A percentile compares a stretch with the other conserved stretches of the same genome.
phyloP scores from a whole-genome alignment of 1,140 invertebrate genomes.

The Nixonia krombeini region DNA sequence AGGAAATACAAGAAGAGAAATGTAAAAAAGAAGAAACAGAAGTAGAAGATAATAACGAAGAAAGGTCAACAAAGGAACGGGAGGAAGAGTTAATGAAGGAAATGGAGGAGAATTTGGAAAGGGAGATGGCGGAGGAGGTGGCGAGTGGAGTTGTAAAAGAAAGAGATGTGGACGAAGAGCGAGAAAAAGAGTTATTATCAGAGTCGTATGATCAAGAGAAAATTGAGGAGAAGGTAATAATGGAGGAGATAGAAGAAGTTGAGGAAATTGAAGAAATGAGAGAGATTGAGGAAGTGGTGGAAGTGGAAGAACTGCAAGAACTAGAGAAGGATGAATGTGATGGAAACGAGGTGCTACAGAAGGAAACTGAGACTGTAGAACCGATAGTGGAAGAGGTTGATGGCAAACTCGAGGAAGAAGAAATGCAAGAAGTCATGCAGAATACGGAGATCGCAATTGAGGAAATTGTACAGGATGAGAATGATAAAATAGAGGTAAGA shows the following conservation, averaged over 20 bases:
- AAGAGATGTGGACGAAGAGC: neutral
- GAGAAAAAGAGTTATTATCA: neutral
- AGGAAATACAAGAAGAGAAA: neutral
- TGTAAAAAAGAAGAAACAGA: neutral
- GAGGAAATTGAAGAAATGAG: neutral
- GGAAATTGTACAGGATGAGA: no score
- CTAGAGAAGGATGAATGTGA: neutral
- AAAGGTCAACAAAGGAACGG: neutral
- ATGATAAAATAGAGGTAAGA: no score
- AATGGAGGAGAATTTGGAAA: neutral
- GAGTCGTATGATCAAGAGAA: neutral
- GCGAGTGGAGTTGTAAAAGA: neutral
- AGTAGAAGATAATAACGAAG: neutral
- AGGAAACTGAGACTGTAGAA: no score
- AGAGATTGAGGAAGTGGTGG: neutral
- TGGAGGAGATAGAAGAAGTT: neutral
- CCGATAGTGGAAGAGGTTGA: neutral
- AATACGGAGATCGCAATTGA: neutral
- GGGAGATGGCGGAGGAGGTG: neutral
- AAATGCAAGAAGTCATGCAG: neutral
- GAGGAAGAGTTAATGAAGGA: neutral
- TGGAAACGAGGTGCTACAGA: no score
- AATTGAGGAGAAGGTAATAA: neutral
- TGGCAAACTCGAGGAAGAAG: neutral
- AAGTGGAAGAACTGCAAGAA: neutral